A percentile compares a stretch with the other conserved stretches of the same genome.
These are phyloP conservation scores for Solenopsis invicta DNA, from an alignment of 1,140 invertebrate species.

Conservation along the genomic window DNA sequence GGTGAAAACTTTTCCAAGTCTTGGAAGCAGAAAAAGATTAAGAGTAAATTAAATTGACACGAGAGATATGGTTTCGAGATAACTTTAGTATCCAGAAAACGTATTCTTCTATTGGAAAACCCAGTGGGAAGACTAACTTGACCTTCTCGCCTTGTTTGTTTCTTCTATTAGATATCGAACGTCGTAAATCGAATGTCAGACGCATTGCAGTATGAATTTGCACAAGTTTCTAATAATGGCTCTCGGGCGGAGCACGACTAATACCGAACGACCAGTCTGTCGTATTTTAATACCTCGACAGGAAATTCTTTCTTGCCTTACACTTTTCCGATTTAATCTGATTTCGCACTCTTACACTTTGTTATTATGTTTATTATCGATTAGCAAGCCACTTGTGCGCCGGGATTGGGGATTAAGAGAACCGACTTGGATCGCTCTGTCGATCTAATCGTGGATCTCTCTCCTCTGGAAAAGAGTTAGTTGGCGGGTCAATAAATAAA, in stretches of 20 bases:
- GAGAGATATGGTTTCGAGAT: too few species aligned
- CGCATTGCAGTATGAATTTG: too few species aligned
- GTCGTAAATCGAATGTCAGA: too few species aligned
- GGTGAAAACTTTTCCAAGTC: too few species aligned
- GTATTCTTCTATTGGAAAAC: too few species aligned
- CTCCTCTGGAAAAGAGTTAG: constrained; percentile 66
- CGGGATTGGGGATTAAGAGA: constrained; percentile 41
- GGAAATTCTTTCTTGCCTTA: neutral
- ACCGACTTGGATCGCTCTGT: constrained; percentile 7
- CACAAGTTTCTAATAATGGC: neutral
- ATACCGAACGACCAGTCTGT: neutral
- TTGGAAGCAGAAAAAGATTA: too few species aligned
- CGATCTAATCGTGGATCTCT: constrained; percentile 70
- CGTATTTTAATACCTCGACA: neutral
- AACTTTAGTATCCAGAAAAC: too few species aligned
- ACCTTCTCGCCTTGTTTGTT: too few species aligned
- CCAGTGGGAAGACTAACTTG: too few species aligned
- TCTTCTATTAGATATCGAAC: too few species aligned
- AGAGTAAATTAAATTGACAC: too few species aligned
- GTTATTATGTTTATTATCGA: constrained; percentile 36
- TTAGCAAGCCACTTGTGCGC: neutral
- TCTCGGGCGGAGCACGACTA: neutral
- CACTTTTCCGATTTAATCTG: constrained; percentile 1
- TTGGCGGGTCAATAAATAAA: constrained; percentile 72
- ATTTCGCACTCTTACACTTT: neutral